Evolutionary conservation across 2,113 vertebrate species (phyloP).

Genomic region (Brachyhypopomus occidentalis): DNA sequence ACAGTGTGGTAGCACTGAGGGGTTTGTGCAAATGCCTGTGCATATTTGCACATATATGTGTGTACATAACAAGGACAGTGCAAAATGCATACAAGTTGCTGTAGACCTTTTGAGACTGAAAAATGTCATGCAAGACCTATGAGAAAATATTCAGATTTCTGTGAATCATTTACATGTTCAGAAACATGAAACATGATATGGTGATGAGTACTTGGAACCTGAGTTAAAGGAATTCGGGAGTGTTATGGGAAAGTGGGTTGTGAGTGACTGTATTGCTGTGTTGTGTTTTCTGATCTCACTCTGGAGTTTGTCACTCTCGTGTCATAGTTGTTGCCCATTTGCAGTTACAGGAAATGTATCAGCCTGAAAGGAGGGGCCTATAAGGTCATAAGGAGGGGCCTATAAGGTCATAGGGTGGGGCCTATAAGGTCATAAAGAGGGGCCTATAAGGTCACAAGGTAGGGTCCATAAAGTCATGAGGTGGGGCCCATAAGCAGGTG

Average conservation of each 20-base stretch:
- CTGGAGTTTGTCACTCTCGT: not conserved
- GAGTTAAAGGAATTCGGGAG: not conserved
- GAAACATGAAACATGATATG: not conserved
- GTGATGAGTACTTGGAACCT: not conserved
- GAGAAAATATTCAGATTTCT: not conserved
- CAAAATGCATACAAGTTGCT: not conserved
- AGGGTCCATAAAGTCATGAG: not conserved
- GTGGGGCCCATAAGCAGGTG: not conserved
- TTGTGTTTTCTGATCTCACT: not conserved
- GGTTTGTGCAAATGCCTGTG: not conserved
- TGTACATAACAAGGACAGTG: not conserved
- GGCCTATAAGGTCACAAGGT: not conserved
- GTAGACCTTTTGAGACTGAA: not conserved
- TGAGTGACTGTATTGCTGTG: not conserved
- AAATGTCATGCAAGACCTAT: not conserved
- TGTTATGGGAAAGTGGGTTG: not conserved
- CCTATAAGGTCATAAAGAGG: not conserved
- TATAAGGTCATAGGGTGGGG: not conserved
- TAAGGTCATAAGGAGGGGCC: not conserved
- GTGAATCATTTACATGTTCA: slow-evolving; percentile 1
- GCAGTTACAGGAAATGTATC: not conserved
- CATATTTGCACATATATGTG: not conserved
- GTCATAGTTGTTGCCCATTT: not conserved
- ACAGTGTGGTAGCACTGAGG: not conserved
- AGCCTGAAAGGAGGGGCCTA: too few species aligned